Percentiles rank a stretch among this genome's conserved stretches.
These are phyloP conservation scores for Enteromius mattozi DNA, from an alignment of 2,797 vertebrate species.

Conservation along the genomic window DNA sequence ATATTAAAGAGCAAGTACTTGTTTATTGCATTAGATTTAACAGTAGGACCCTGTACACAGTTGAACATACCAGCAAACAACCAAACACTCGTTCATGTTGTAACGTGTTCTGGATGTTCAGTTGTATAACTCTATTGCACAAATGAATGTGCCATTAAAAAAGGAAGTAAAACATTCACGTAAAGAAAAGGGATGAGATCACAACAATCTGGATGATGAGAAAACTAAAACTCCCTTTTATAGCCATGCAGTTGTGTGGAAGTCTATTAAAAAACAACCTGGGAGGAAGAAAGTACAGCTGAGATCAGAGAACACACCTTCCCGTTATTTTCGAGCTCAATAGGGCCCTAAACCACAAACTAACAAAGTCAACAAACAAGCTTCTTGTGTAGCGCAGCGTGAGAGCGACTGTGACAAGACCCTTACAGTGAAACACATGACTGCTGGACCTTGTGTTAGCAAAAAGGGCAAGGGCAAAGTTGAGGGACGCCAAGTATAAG, in stretches of 20 bases:
- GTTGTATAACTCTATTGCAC: not conserved
- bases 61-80: not conserved
- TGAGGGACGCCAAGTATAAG: slow-evolving; percentile 33
- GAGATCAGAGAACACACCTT: slow-evolving; percentile 16
- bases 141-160: not conserved
- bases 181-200: slow-evolving; percentile 34
- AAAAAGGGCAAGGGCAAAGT: slow-evolving; percentile 46
- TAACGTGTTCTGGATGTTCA: not conserved
- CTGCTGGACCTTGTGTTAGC: not conserved
- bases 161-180: slow-evolving; percentile 47
- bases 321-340: not conserved
- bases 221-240: slow-evolving; percentile 40
- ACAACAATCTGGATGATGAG: slow-evolving; percentile 59
- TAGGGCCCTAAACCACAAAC: slow-evolving; percentile 57
- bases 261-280: slow-evolving; percentile 67
- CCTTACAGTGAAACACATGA: not conserved
- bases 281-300: slow-evolving; percentile 56
- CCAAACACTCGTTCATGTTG: not conserved
- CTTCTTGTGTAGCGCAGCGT: slow-evolving; percentile 8
- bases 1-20: not conserved
- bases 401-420: not conserved
- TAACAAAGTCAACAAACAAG: slow-evolving; percentile 70
- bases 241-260: slow-evolving; percentile 57
- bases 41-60: not conserved
- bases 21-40: not conserved